A percentile compares a stretch with the other conserved stretches of the same genome.
phyloP scores from a whole-genome alignment of 2,797 vertebrate genomes.

The Paguma larvata region DNA sequence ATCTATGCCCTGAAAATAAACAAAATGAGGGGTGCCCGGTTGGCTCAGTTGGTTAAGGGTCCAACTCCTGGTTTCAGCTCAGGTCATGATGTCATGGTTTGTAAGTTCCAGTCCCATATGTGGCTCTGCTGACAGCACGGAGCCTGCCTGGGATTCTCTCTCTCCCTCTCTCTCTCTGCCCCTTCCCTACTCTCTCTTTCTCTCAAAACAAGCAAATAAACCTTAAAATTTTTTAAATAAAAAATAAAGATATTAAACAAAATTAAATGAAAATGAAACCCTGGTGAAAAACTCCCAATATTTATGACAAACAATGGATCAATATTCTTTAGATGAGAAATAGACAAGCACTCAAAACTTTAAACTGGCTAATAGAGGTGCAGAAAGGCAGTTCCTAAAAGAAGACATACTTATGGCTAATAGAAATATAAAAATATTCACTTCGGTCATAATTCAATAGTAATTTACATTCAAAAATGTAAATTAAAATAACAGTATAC shows the following conservation, averaged over 20 bases:
- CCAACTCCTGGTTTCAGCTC: too few species aligned
- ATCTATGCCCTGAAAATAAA: constrained; percentile 9
- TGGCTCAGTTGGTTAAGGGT: too few species aligned
- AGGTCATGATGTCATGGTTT: too few species aligned
- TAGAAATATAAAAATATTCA: constrained; percentile 40
- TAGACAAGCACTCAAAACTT: background rate
- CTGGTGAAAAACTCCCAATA: constrained; percentile 29
- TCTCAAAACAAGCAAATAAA: too few species aligned
- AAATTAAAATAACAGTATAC: constrained; percentile 6
- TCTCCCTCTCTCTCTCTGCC: too few species aligned
- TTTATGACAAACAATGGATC: background rate
- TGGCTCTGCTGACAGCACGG: too few species aligned
- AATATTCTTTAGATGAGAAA: constrained; percentile 30
- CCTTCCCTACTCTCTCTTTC: too few species aligned
- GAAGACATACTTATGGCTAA: background rate
- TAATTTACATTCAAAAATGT: background rate
- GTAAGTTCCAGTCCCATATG: too few species aligned
- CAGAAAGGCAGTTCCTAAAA: background rate
- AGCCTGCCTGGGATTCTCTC: too few species aligned
- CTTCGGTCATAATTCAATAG: background rate
- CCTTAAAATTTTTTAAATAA: too few species aligned
- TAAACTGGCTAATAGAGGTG: background rate
- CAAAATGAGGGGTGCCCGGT: too few species aligned
- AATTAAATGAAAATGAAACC: constrained; percentile 51
- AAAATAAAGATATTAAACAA: background rate